Base-by-base conservation (phyloP, 2,113 vertebrate species). In the Arothron firmamentum region DNA sequence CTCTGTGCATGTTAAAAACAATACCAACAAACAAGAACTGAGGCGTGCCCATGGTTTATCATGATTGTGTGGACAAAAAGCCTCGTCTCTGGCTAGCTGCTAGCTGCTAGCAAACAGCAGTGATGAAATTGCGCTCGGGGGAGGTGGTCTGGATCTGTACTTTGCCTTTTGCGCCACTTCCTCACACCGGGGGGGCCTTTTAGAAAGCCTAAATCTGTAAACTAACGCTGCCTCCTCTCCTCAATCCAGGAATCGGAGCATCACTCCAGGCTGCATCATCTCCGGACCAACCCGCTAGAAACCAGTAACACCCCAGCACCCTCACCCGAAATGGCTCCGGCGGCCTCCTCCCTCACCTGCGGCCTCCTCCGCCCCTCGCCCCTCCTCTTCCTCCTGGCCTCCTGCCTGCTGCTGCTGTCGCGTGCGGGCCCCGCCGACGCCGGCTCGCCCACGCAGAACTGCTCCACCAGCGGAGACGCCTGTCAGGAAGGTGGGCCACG, bases 401-500 rank as follows among this genome's bases (percentile, higher is more conserved):
- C 79, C 15, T 42, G 74, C 63, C 15, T 87, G 3, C 42, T 85
- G 54, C 59, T 89, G 20, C 63, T 88, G 61, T 75, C 80, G 4
- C 82, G 82, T 51, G 62, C 77, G 1, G 65, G 67, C 56, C 67
- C 65, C 0, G 85, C 62, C 18, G 70, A 70, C 0, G 85, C 82
- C 2, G 52, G 48, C 5, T 77, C 77, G 0, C 12, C 75, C 5
- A 18, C 42, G 1, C 59, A 42, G 10, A 90, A 81, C 78, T 93
- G 92, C 58, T 75, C 86, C 0, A 81, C 88, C 1, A 28, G 45
- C 3, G 87, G 85, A 59, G 87, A 87, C 1, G 72, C 72, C 20
- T 94, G 93, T 81, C 72, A 82, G 41, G 89, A 90, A 63, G 93
- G 93, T 42, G 61, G 56, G 84, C 9, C 1, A 10, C 34, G 34